Percentiles rank a stretch among this genome's conserved stretches.
These are phyloP conservation scores for Hyles lineata DNA, from an alignment of 2,888 invertebrate species.

Conservation along the genomic window DNA sequence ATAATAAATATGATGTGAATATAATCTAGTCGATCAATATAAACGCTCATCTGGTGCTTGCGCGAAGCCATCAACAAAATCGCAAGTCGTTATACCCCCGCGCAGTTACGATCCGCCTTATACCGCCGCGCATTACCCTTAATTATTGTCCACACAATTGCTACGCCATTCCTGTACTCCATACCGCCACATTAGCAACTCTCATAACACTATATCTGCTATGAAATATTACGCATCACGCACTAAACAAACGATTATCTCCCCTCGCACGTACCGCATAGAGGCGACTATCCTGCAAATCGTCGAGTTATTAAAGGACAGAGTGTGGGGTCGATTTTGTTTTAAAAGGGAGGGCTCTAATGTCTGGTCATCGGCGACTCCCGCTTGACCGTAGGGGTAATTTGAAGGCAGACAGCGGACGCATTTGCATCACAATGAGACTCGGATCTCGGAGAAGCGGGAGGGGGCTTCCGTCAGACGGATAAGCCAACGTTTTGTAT, in stretches of 20 bases:
- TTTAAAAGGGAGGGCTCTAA: constrained; percentile 81
- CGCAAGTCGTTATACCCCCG: constrained; percentile 68
- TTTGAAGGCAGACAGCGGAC: constrained; percentile 83
- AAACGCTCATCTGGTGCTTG: constrained; percentile 27
- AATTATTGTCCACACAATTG: constrained; percentile 80
- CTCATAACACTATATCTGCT: constrained; percentile 78
- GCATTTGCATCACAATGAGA: constrained; percentile 83
- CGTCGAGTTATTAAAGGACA: constrained; percentile 44
- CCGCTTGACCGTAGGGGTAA: constrained; percentile 82
- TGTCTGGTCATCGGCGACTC: constrained; percentile 77
- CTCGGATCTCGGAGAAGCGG: constrained; percentile 65
- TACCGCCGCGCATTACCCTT: constrained; percentile 65
- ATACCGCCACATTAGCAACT: constrained; percentile 76
- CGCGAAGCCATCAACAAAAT: constrained; percentile 64
- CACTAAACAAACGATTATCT: constrained; percentile 53
- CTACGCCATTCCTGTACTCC: constrained; percentile 67
- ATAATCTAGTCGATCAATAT: constrained; percentile 17
- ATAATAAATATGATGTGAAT: constrained; percentile 13
- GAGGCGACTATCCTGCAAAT: constrained; percentile 58
- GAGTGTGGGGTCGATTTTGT: constrained; percentile 65
- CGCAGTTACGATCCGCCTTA: constrained; percentile 64
- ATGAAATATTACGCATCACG: constrained; percentile 72
- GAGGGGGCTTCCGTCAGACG: constrained; percentile 74
- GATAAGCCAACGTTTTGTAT: constrained; percentile 75
- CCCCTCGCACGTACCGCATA: constrained; percentile 48